A percentile compares a stretch with the other conserved stretches of the same genome.
Evolutionary conservation across 1,140 invertebrate genomes (phyloP).

Genomic region (Lerema accius): DNA sequence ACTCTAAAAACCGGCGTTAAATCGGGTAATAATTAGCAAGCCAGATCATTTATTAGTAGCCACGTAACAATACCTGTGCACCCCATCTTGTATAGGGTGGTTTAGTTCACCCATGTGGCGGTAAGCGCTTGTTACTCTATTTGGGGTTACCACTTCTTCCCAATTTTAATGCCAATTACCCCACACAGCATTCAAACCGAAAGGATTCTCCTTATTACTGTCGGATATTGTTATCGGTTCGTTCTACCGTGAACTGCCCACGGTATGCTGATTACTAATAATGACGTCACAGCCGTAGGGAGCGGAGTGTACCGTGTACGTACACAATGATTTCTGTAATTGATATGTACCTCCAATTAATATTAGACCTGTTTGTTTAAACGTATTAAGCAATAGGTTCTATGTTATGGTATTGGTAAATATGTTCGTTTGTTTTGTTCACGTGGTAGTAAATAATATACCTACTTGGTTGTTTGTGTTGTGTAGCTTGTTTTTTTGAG

Average conservation of each 20-base stretch:
- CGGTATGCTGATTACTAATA: constrained; percentile 46
- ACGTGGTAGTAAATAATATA: too few species aligned
- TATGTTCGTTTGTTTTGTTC: background rate
- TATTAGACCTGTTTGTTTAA: constrained; percentile 4
- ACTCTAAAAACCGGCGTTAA: too few species aligned
- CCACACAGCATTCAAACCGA: constrained; percentile 70
- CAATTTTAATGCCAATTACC: constrained; percentile 78
- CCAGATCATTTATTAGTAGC: constrained; percentile 31
- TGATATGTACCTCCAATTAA: constrained; percentile 30
- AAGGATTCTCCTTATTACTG: constrained; percentile 78
- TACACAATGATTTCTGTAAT: constrained; percentile 27
- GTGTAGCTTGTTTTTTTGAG: too few species aligned
- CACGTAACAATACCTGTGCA: constrained; percentile 60
- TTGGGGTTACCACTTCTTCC: constrained; percentile 74
- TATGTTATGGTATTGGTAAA: too few species aligned
- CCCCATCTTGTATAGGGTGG: constrained; percentile 54
- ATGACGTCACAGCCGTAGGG: constrained; percentile 34
- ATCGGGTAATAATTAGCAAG: too few species aligned
- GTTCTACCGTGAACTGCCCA: constrained; percentile 55
- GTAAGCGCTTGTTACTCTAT: constrained; percentile 63
- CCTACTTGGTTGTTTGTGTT: too few species aligned
- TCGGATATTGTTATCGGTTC: constrained; percentile 73
- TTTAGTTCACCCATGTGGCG: constrained; percentile 71
- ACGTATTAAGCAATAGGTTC: too few species aligned
- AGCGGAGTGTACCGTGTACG: constrained; percentile 5